Base-by-base conservation (phyloP, 2,113 vertebrate species). In the Hippoglossus stenolepis region DNA sequence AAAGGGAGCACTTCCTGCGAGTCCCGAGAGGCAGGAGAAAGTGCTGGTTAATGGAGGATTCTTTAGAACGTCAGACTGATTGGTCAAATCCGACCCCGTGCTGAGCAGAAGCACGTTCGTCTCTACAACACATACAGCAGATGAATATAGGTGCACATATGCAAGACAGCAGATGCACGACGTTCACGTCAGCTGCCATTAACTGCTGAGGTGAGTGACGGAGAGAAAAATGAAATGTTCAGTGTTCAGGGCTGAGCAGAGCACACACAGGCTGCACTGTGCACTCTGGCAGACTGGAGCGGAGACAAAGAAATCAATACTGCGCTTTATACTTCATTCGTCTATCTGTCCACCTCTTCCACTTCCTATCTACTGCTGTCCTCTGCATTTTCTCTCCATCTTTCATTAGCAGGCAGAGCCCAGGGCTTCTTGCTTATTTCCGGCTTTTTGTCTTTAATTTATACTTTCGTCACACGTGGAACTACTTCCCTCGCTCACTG, bases 231-330 rank as follows among this genome's bases (percentile, higher is more conserved):
- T 75, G 65, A 80, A 78, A 75, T 78, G 54, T 5, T 13, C 53
- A 21, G 77, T 76, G 54, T 13, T 23, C 53, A 21, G 72, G 72
- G 70, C 70, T 64, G 77, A 82, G 76, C 76, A 13, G 80, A 68
- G 77, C 74, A 26, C 59, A 80, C 38, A 58, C 75, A 65, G 78
- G 82, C 77, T 83, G 82, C 83, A n/a, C 47, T 1, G 56, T 21
- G 68, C 89, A 83, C 88, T 82, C 88, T 85, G 87, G 75, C 61
- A 2, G 82, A 83, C 89, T 85, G 77, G 76, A 84, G 82, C 87
- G 71, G 80, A 91, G 89, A 90, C 65, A 71, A 66, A 71, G 14
- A 90, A 91, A 93, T 93, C 92, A 90, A 92, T 93, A 89, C 62
- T 26, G 74, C 3, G 80, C 82, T 92, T 89, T 82, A 87, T 85